Conservation (phyloP, 2,888 invertebrate genomes). For the Drosophila multiciliata region DNA sequence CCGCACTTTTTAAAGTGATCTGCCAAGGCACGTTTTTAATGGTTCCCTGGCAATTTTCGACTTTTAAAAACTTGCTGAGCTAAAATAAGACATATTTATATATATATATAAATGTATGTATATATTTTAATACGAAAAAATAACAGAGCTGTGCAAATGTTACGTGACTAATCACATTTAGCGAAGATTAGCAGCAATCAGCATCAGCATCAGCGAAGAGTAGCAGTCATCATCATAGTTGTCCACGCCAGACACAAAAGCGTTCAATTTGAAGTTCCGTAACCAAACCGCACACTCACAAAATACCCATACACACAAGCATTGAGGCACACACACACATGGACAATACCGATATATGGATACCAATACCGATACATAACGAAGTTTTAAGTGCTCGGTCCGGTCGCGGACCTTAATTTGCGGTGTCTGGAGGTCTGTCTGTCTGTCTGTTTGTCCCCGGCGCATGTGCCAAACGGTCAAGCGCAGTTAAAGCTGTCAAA, state of each 20-base stretch:
- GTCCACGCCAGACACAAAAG: constrained; percentile 76
- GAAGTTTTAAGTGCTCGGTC: constrained; percentile 66
- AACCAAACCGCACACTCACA: constrained; percentile 57
- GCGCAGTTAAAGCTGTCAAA: constrained; percentile 79
- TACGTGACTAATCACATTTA: constrained; percentile 82
- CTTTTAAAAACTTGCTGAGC: constrained; percentile 10
- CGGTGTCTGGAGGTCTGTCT: constrained; percentile 64
- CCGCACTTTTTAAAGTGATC: constrained; percentile 30
- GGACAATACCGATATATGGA: constrained; percentile 13
- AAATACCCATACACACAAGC: constrained; percentile 20
- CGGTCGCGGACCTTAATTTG: constrained; percentile 76
- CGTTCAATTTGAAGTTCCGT: constrained; percentile 73
- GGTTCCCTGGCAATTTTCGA: constrained; percentile 23
- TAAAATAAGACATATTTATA: constrained; percentile 1
- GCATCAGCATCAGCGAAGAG: constrained; percentile 66
- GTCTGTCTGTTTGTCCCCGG: constrained; percentile 40
- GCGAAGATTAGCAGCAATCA: constrained; percentile 78
- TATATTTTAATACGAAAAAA: constrained; percentile 2
- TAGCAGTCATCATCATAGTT: constrained; percentile 77
- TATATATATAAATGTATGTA: background rate
- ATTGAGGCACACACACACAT: constrained; percentile 8
- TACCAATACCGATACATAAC: constrained; percentile 53
- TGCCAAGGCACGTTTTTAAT: constrained; percentile 41
- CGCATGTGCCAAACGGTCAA: constrained; percentile 80
- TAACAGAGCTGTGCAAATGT: constrained; percentile 61